Evolutionary conservation across 1,140 invertebrate species (phyloP), one percentile per base, ranked within the genome.

Genomic region (Trichogramma pretiosum): DNA sequence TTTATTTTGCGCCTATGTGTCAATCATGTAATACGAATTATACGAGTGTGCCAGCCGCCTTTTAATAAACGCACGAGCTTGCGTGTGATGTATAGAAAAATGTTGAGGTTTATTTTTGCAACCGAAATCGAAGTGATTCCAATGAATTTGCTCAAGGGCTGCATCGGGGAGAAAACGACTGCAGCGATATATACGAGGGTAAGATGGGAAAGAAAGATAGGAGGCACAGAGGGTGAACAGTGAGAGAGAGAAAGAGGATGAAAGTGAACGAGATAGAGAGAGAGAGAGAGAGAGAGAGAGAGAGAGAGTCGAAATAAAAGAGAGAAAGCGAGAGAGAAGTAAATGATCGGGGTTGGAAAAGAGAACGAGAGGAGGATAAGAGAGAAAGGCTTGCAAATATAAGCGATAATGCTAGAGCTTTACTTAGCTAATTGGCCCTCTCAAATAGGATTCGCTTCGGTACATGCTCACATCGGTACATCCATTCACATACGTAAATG

Each of bases 381-480:
- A 38, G 23, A 54, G 56, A 58, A 60, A 55, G 58, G 63, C 59
- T 63, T 63, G 61, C 62, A 70, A 68, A 68, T n/a, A n/a, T 67
- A 67, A 69, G 66, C 65, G 68, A 70, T 68, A 70, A 69, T 65
- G 60, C 64, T 56, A 56, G 53, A 57, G 66, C 69, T 72, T 72
- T 70, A 72, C 69, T 72, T 70, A 72, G 67, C 68, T 72, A 72
- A 72, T 72, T 69, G 70, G 63, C 53, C 47, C 56, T 54, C 57
- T 61, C 61, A 62, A n/a, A n/a, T n/a, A n/a, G n/a, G n/a, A n/a
- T n/a, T n/a, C 17, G 50, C 55, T 55, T 48, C 54, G 49, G 52
- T 22, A 14, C 17, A 43, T 47, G 47, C 48, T 17, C 42, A 50
- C 35, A 55, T 53, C 48, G 53, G 52, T 56, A 43, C 56, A 56